Evolutionary conservation across 2,797 vertebrate species (phyloP).

Genomic region (Hoplostethus atlanticus): DNA sequence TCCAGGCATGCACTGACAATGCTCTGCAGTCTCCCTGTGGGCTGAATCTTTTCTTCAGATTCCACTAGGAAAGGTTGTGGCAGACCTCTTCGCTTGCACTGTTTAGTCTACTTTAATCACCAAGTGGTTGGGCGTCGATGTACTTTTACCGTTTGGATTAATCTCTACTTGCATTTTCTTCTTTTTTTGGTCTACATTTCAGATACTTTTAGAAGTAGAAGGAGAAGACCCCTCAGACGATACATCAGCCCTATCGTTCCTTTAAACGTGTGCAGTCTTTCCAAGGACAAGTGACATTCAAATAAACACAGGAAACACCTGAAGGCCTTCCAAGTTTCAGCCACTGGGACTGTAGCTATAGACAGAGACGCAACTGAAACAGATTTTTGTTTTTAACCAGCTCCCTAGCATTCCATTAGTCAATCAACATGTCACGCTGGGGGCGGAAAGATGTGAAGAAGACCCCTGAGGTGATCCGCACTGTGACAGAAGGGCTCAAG

Average conservation of each 20-base stretch:
- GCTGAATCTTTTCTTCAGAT: constrained; percentile 54
- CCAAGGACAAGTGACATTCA: constrained; percentile 62
- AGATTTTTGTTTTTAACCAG: constrained; percentile 47
- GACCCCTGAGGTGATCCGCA: constrained; percentile 91
- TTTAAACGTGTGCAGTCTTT: constrained; percentile 33
- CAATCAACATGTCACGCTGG: constrained; percentile 92
- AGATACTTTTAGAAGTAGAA: constrained; percentile 51
- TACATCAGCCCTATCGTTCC: constrained; percentile 32
- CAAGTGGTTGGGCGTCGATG: background rate
- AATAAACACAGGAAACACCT: constrained; percentile 81
- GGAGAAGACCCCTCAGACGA: constrained; percentile 39
- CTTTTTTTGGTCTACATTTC: constrained; percentile 32
- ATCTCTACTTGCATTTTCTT: background rate
- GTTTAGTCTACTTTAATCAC: constrained; percentile 16
- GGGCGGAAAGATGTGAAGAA: constrained; percentile 90
- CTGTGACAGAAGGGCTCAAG: constrained; percentile 94
- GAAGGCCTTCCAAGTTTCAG: constrained; percentile 58
- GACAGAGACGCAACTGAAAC: constrained; percentile 33
- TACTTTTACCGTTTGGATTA: constrained; percentile 12
- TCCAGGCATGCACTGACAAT: constrained; percentile 79
- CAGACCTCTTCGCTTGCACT: constrained; percentile 6
- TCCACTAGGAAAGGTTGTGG: constrained; percentile 41
- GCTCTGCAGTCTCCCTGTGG: constrained; percentile 59
- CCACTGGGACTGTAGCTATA: constrained; percentile 59
- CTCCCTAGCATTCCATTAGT: constrained; percentile 21